Conservation (phyloP, 2,113 vertebrate species). For the Pedionomus torquatus region DNA sequence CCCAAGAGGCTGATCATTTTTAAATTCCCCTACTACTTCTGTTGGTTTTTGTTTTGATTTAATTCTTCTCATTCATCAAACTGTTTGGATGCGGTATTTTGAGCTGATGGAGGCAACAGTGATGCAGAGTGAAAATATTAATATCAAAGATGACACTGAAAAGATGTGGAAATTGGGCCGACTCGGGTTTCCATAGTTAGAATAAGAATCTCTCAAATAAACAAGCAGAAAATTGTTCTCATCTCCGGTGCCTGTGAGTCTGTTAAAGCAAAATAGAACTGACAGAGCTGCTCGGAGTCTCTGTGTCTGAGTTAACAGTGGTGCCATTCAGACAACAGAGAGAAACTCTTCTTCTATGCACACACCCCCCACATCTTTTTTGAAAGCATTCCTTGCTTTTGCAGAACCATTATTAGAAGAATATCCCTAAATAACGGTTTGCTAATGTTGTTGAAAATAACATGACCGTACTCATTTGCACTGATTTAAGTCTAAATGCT, state of each 20-base stretch:
- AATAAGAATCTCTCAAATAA: conserved; percentile 49
- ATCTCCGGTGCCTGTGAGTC: not conserved
- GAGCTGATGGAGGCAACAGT: not conserved
- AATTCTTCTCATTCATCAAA: not conserved
- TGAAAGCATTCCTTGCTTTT: not conserved
- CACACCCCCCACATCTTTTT: not conserved
- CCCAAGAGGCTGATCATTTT: not conserved
- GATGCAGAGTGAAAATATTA: not conserved
- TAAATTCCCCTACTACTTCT: not conserved
- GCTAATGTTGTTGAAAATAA: not conserved
- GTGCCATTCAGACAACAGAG: not conserved
- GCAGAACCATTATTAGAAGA: not conserved
- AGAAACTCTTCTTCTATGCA: not conserved
- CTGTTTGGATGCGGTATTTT: conserved; percentile 33
- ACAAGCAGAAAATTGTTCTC: conserved; percentile 47
- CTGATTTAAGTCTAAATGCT: not conserved
- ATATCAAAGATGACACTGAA: conserved; percentile 49
- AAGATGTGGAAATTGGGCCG: conserved; percentile 45
- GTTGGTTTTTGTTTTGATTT: conserved; percentile 31
- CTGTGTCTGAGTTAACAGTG: not conserved
- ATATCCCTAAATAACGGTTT: not conserved
- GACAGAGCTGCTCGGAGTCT: not conserved
- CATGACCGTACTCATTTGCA: not conserved
- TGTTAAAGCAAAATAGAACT: conserved; percentile 40
- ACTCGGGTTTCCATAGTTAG: conserved; percentile 31